Percentiles rank a stretch among this genome's conserved stretches.
Evolutionary conservation across 1,140 invertebrate species (phyloP).

Genomic region (Gryllus bimaculatus): DNA sequence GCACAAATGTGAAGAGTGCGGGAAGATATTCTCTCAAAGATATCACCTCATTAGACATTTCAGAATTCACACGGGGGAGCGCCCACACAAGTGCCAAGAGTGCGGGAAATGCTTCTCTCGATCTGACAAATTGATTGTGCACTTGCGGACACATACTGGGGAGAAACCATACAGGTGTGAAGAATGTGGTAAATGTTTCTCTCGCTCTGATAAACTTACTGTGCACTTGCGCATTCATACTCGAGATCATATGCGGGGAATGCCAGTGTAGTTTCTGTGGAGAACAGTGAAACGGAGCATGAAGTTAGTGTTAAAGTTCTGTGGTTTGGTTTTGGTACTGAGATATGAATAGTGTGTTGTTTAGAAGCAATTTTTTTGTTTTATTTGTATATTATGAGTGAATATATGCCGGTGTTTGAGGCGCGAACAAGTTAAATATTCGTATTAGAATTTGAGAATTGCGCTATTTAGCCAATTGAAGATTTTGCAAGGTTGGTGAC

Average conservation of each 20-base stretch:
- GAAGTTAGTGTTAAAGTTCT: no score
- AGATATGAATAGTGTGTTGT: no score
- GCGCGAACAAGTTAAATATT: no score
- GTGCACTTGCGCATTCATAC: slow-evolving; percentile 33
- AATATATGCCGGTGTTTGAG: no score
- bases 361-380: no score
- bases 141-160: slow-evolving; percentile 34
- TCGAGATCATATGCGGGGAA: slow-evolving; percentile 29
- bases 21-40: slow-evolving; percentile 42
- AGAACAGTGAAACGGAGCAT: no score
- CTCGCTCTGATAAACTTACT: slow-evolving; percentile 26
- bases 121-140: slow-evolving; percentile 31
- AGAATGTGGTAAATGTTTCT: slow-evolving; percentile 30
- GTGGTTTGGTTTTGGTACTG: no score
- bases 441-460: no score
- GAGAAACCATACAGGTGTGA: slow-evolving; percentile 26
- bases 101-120: slow-evolving; percentile 45
- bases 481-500: no score
- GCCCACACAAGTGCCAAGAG: slow-evolving; percentile 43
- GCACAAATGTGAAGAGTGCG: slow-evolving; percentile 40
- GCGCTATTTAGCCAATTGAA: no score
- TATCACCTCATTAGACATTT: slow-evolving; percentile 45
- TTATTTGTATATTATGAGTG: no score
- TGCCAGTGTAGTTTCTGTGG: neutral
- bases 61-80: slow-evolving; percentile 44